A percentile compares a stretch with the other conserved stretches of the same genome.
phyloP scores from a whole-genome alignment of 2,797 vertebrate species.

The Fistularia commersonii region DNA sequence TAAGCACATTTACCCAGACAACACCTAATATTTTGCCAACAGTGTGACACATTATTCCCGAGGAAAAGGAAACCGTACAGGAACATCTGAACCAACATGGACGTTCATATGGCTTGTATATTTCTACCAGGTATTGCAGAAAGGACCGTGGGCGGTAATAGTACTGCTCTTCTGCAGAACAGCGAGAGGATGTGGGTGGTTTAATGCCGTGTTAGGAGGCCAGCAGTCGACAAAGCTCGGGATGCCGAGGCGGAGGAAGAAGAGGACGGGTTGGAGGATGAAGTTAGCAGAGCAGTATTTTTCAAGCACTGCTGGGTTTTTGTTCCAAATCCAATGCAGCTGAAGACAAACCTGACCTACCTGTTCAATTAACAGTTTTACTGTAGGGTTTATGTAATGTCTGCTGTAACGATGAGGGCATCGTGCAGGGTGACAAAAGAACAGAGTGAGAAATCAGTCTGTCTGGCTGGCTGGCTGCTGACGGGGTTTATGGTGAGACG shows the following conservation, averaged over 20 bases:
- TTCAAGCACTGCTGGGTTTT: constrained; percentile 10
- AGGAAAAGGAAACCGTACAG: background rate
- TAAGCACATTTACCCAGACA: no score
- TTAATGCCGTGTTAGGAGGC: constrained; percentile 47
- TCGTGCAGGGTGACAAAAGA: constrained; percentile 7
- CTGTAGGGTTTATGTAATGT: constrained; percentile 6
- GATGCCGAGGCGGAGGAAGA: constrained; percentile 68
- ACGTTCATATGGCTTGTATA: constrained; percentile 18
- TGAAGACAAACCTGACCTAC: no score
- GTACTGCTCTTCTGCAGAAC: constrained; percentile 34
- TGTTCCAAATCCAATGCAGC: constrained; percentile 3
- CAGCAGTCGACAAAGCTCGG: constrained; percentile 35
- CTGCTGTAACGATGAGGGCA: constrained; percentile 13
- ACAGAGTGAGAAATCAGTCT: constrained; percentile 33
- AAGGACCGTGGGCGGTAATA: constrained; percentile 48
- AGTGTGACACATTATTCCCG: constrained; percentile 5
- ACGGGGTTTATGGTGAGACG: constrained; percentile 34
- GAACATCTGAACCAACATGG: background rate
- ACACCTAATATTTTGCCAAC: background rate
- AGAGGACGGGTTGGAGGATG: constrained; percentile 56
- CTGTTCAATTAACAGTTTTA: background rate
- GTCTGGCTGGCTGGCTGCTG: constrained; percentile 27
- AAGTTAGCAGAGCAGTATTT: constrained; percentile 25
- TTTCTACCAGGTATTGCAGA: constrained; percentile 46
- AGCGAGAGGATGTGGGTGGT: constrained; percentile 59